Percentiles rank a stretch among this genome's conserved stretches.
These are phyloP conservation scores for Ciconia nigra DNA, from an alignment of 2,797 vertebrate species.

Conservation along the genomic window DNA sequence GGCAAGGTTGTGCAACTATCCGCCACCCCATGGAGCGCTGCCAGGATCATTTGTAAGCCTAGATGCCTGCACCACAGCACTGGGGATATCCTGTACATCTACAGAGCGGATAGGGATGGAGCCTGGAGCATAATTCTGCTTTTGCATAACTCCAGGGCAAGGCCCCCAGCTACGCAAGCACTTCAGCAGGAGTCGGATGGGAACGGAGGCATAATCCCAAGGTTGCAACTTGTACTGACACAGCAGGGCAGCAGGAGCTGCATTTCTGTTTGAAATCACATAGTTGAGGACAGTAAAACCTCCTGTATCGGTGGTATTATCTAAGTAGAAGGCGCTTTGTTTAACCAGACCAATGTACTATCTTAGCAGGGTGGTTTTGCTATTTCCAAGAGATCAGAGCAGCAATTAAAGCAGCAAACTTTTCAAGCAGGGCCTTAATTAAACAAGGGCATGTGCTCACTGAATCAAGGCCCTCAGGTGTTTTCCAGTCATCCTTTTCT, in stretches of 20 bases:
- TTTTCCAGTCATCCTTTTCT: background rate
- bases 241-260: background rate
- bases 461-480: constrained; percentile 19
- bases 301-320: background rate
- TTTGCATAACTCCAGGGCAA: background rate
- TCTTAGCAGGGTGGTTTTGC: background rate
- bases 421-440: constrained; percentile 20
- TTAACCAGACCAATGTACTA: background rate
- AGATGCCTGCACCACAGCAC: background rate
- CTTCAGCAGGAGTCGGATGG: background rate
- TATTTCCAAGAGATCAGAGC: constrained; percentile 25
- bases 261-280: background rate
- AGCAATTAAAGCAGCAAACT: constrained; percentile 49
- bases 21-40: background rate
- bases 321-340: background rate
- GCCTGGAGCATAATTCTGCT: background rate
- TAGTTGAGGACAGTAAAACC: background rate
- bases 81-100: background rate
- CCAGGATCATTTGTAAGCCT: background rate
- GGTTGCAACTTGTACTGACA: background rate
- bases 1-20: background rate
- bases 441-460: background rate
- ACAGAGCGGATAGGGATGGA: background rate
- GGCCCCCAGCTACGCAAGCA: background rate
- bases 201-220: background rate